These are phyloP conservation scores for Hirudinaria manillensis DNA, from an alignment of 2,888 invertebrate genomes.

Conservation along the genomic window DNA sequence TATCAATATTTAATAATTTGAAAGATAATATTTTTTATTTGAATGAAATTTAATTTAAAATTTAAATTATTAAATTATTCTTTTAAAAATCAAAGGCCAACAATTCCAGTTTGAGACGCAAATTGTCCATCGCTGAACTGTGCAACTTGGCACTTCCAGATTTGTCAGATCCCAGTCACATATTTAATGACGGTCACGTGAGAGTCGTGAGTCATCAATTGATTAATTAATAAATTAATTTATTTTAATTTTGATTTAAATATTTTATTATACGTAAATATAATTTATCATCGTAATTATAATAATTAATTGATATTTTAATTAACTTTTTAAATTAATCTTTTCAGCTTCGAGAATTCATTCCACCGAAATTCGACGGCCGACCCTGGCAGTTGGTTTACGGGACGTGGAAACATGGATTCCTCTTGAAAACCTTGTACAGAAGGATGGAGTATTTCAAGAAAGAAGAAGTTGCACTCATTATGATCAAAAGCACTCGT, in stretches of 20 bases:
- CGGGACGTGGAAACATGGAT: conserved; percentile 94
- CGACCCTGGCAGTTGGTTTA: conserved; percentile 91
- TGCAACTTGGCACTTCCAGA: conserved; percentile 18
- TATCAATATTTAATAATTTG: too few relatives aligned
- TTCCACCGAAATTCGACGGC: conserved; percentile 89
- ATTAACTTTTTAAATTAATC: background rate
- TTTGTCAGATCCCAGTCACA: conserved; percentile 13
- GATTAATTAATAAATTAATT: background rate
- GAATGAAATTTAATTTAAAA: too few relatives aligned
- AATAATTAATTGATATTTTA: background rate
- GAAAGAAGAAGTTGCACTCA: conserved; percentile 66
- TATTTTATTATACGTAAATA: too few relatives aligned
- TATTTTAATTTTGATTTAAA: too few relatives aligned
- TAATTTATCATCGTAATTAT: too few relatives aligned
- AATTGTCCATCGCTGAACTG: conserved; percentile 20
- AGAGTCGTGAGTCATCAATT: conserved; percentile 14
- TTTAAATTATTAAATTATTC: too few relatives aligned
- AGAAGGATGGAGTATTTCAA: conserved; percentile 68
- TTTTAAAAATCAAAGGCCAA: too few relatives aligned
- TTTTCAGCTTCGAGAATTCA: conserved; percentile 42
- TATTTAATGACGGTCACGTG: conserved; percentile 25
- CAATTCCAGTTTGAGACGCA: background rate
- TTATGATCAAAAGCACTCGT: conserved; percentile 90
- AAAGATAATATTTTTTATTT: too few relatives aligned
- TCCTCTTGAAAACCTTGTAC: conserved; percentile 93